Evolutionary conservation across 2,113 vertebrate species (phyloP).

Genomic region (Cyanoramphus novaezelandiae): DNA sequence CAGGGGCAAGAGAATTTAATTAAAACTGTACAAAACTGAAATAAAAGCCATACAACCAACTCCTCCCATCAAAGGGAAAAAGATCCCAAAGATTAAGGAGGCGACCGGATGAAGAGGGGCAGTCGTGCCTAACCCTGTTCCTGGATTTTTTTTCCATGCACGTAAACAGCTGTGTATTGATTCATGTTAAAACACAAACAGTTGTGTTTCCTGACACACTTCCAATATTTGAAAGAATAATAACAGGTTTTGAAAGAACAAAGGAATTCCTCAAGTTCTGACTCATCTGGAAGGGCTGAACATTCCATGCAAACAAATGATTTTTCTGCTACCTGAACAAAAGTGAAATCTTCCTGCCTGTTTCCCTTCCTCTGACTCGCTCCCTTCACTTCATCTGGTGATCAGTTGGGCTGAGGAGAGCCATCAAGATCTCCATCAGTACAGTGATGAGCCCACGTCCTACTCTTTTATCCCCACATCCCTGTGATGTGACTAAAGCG

Average conservation of each 20-base stretch:
- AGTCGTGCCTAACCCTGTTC: neutral
- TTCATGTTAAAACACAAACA: neutral
- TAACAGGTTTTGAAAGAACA: neutral
- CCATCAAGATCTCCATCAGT: neutral
- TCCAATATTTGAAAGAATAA: neutral
- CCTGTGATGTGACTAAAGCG: neutral
- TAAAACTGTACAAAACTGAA: neutral
- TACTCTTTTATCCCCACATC: neutral
- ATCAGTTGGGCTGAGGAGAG: fast-evolving
- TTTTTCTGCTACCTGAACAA: neutral
- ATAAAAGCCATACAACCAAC: neutral
- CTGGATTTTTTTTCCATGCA: neutral
- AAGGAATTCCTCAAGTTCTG: neutral
- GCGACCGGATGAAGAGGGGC: neutral
- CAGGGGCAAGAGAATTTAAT: neutral
- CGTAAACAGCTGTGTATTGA: neutral
- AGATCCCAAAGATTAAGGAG: neutral
- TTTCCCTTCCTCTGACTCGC: neutral
- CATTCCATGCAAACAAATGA: neutral
- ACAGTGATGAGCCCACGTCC: fast-evolving
- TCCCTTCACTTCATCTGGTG: neutral
- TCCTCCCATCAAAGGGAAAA: neutral
- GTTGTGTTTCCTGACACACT: neutral
- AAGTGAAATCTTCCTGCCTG: neutral
- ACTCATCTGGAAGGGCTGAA: neutral